Base-by-base conservation (phyloP, 2,797 vertebrate species). In the Amblyopsis hoosieri region DNA sequence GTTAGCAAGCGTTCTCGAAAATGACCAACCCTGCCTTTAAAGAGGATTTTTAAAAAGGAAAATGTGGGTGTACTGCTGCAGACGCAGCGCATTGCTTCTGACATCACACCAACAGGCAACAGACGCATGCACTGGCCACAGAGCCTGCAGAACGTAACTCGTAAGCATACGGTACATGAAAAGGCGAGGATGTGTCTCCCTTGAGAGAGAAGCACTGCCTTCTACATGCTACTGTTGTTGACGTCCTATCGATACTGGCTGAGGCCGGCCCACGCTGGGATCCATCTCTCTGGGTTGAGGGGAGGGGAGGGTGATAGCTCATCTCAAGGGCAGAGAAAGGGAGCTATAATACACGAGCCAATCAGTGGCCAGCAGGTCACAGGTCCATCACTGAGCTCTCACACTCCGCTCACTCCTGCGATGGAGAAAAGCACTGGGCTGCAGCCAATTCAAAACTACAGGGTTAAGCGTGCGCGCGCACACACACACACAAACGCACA, bases 381-480 rank as follows among this genome's bases (percentile, higher is more conserved):
- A 70, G 80, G 71, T 78, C 76, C 71, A 70, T 87, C 33, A n/a
- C 17, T 13, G 60, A 29, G 54, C 72, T 84, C 74, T 71, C 75
- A 80, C 75, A 76, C 65, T 74, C 48, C 58, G 69, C 54, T 78
- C 77, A 53, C 69, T 77, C 66, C 64, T 83, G 72, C 66, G 62
- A 75, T 69, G 72, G 68, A 82, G 64, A 75, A 69, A 82, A 74
- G 67, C 78, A 78, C 78, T 81, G 82, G 71, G 64, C 66, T 81
- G 73, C 47, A 82, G 83, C 85, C 72, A 84, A 81, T 75, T 86
- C 57, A 58, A 80, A 83, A 84, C 78, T 82, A 78, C 74, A 78
- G 78, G 65, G 77, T 72, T 56, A 58, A 10, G 64, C 57, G 66
- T 54, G 67, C 37, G 52, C 13, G 53, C 55, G 8, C 45, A 45